These are phyloP conservation scores for Iselma pallidipennis DNA, from an alignment of 2,888 invertebrate species.

Conservation along the genomic window DNA sequence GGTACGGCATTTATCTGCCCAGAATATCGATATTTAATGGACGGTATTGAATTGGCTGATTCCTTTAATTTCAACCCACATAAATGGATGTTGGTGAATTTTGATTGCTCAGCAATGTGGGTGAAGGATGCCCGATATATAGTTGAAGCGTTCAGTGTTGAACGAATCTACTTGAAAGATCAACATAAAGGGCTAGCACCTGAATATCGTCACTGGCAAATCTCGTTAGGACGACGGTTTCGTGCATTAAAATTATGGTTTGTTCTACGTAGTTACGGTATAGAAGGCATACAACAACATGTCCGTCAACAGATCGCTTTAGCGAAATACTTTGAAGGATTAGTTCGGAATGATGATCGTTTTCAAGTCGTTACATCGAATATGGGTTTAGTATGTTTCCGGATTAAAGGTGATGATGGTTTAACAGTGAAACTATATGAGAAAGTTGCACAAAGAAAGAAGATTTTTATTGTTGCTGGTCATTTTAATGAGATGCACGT, in stretches of 20 bases:
- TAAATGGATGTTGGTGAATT: slow-evolving; percentile 95
- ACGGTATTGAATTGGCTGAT: slow-evolving; percentile 78
- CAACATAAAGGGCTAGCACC: slow-evolving; percentile 67
- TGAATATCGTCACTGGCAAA: slow-evolving; percentile 83
- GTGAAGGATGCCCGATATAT: slow-evolving; percentile 81
- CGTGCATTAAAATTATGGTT: slow-evolving; percentile 93
- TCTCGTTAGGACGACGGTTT: slow-evolving; percentile 86
- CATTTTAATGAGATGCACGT: slow-evolving; percentile 69
- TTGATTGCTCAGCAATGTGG: slow-evolving; percentile 95
- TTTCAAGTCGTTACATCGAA: slow-evolving; percentile 71
- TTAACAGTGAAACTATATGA: slow-evolving; percentile 73
- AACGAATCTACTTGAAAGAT: slow-evolving; percentile 87
- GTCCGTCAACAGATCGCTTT: slow-evolving; percentile 76
- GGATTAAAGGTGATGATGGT: slow-evolving; percentile 74
- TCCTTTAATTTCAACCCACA: slow-evolving; percentile 95
- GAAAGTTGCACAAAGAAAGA: slow-evolving; percentile 72
- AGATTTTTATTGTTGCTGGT: slow-evolving; percentile 82
- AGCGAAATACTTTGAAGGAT: slow-evolving; percentile 77
- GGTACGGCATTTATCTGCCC: slow-evolving; percentile 91
- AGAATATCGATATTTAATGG: slow-evolving; percentile 72
- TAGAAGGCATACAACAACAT: slow-evolving; percentile 76
- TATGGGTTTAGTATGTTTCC: slow-evolving; percentile 82
- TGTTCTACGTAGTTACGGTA: slow-evolving; percentile 81
- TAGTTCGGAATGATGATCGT: slow-evolving; percentile 71
- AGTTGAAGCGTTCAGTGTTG: slow-evolving; percentile 88